Percentiles rank a stretch among this genome's conserved stretches.
These are phyloP conservation scores for Serranochromis macrocephalus DNA, from an alignment of 2,113 vertebrate genomes.

Conservation along the genomic window DNA sequence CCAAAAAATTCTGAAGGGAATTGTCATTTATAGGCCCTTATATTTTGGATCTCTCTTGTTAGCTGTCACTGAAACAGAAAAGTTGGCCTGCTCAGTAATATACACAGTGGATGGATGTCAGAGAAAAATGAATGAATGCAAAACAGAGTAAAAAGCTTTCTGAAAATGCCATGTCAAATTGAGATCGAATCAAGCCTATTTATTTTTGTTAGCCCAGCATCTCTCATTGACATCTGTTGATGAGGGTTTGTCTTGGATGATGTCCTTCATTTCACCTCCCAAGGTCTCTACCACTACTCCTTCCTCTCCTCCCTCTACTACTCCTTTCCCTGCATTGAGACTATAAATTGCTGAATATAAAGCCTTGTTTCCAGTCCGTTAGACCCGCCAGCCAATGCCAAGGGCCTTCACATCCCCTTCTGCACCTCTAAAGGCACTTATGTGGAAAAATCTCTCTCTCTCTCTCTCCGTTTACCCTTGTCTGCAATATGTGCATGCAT, in stretches of 20 bases:
- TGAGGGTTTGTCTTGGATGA: slow-evolving; percentile 60
- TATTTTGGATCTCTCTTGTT: neutral
- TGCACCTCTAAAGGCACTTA: slow-evolving; percentile 54
- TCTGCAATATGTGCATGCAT: slow-evolving; percentile 52
- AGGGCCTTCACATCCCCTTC: slow-evolving; percentile 57
- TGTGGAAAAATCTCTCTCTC: slow-evolving; percentile 50
- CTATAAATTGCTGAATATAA: slow-evolving; percentile 72
- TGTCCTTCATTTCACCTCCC: slow-evolving; percentile 65
- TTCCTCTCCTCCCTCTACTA: slow-evolving; percentile 13
- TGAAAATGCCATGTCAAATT: slow-evolving; percentile 24
- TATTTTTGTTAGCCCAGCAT: slow-evolving; percentile 39
- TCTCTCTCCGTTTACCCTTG: slow-evolving; percentile 6
- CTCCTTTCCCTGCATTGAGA: slow-evolving; percentile 36
- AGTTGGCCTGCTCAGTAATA: neutral
- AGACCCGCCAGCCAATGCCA: slow-evolving; percentile 55
- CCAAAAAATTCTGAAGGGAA: neutral
- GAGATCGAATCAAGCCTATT: slow-evolving; percentile 42
- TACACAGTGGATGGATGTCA: neutral
- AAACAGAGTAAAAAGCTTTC: neutral
- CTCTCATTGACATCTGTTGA: slow-evolving; percentile 58
- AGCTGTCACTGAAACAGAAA: neutral
- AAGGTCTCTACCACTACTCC: slow-evolving; percentile 49
- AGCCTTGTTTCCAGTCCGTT: slow-evolving; percentile 72
- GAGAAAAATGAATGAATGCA: neutral
- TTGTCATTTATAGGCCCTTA: neutral